Evolutionary conservation across 92 coral and sea anemone genomes (phyloP).

Genomic region (Heteractis magnifica): DNA sequence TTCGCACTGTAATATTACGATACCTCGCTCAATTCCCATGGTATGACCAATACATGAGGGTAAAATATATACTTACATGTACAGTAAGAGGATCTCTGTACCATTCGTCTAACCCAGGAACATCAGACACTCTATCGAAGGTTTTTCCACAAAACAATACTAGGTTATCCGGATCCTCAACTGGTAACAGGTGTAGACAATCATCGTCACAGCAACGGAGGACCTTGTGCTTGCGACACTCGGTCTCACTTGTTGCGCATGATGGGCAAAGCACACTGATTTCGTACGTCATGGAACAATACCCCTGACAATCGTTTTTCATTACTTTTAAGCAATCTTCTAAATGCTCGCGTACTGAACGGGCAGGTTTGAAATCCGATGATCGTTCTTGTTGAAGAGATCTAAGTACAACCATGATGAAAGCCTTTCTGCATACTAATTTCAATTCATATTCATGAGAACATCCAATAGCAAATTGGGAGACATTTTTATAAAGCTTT

Average conservation of each 20-base stretch:
- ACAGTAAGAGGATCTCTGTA: too few relatives aligned
- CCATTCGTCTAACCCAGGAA: too few relatives aligned
- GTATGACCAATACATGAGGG: too few relatives aligned
- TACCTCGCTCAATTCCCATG: too few relatives aligned
- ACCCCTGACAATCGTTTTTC: conserved; percentile 56
- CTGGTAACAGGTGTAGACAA: conserved; percentile 55
- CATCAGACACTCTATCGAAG: too few relatives aligned
- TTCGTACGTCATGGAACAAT: conserved; percentile 56
- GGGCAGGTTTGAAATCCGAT: conserved; percentile 12
- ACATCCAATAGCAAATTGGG: conserved; percentile 53
- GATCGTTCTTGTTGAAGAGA: neutral
- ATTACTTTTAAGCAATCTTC: conserved; percentile 32
- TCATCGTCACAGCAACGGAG: too few relatives aligned
- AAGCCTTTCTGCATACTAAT: conserved; percentile 63
- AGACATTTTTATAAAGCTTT: conserved; percentile 60
- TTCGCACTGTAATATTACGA: too few relatives aligned
- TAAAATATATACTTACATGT: too few relatives aligned
- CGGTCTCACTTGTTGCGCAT: conserved; percentile 41
- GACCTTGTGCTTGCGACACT: too few relatives aligned
- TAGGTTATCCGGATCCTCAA: conserved; percentile 14
- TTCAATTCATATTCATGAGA: conserved; percentile 46
- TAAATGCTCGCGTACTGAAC: conserved; percentile 30
- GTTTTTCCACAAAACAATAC: too few relatives aligned
- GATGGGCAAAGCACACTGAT: conserved; percentile 55
- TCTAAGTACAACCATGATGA: conserved; percentile 50